These are phyloP conservation scores for Podiceps cristatus DNA, from an alignment of 2,113 vertebrate genomes.

Conservation along the genomic window DNA sequence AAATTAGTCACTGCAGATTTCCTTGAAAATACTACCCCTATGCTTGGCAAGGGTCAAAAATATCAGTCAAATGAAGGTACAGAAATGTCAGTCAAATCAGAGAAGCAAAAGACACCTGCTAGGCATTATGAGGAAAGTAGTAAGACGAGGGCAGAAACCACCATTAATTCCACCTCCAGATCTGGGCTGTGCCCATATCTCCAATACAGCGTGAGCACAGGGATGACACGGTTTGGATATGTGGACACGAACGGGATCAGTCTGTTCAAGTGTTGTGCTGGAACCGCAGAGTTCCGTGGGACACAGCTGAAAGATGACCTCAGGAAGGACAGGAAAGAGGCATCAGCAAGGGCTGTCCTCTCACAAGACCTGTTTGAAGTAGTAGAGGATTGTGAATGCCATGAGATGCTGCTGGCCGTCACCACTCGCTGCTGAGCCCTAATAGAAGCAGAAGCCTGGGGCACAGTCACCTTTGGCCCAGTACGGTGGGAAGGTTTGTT, in stretches of 20 bases:
- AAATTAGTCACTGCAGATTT: not conserved
- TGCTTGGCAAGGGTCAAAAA: not conserved
- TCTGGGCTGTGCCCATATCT: not conserved
- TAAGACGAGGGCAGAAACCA: not conserved
- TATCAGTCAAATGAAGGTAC: not conserved
- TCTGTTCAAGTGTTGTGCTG: not conserved
- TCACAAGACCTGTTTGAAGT: not conserved
- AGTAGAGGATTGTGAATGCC: not conserved
- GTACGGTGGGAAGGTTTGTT: fast-evolving
- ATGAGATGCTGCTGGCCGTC: not conserved
- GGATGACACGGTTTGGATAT: not conserved
- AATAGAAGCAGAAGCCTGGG: not conserved
- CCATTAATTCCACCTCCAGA: not conserved
- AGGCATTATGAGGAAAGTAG: not conserved
- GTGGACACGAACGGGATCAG: not conserved
- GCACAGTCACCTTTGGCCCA: not conserved
- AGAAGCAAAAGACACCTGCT: not conserved
- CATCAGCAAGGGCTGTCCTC: not conserved
- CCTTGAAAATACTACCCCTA: not conserved
- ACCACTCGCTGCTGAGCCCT: not conserved
- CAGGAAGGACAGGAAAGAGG: not conserved
- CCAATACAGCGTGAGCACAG: fast-evolving
- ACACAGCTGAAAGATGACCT: not conserved
- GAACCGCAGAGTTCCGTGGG: not conserved
- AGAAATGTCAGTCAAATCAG: not conserved